phyloP scores from a whole-genome alignment of 2,113 vertebrate genomes.

The Megalops atlanticus region DNA sequence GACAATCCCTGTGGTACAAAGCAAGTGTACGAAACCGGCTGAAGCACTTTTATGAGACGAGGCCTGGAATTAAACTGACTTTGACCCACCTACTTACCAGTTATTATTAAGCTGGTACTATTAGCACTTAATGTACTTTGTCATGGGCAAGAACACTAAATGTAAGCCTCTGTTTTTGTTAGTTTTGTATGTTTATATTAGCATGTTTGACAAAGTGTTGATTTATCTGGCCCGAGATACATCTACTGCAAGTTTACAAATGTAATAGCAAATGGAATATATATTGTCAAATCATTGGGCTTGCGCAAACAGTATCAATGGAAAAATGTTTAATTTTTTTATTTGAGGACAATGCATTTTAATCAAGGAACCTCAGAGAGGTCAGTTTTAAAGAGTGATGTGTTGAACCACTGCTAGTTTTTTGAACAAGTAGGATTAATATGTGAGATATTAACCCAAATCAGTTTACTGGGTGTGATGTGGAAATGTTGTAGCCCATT shows the following conservation, averaged over 20 bases:
- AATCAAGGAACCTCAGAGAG: too few relatives aligned
- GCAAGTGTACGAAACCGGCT: not conserved
- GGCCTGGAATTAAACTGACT: not conserved
- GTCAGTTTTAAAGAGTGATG: too few relatives aligned
- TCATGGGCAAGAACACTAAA: not conserved
- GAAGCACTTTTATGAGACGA: slow-evolving; percentile 7
- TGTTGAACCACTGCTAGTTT: too few relatives aligned
- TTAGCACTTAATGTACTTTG: not conserved
- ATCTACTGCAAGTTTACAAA: not conserved
- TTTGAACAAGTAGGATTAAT: too few relatives aligned
- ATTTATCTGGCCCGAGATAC: too few relatives aligned
- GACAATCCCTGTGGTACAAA: slow-evolving; percentile 5
- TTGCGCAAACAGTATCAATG: too few relatives aligned
- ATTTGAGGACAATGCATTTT: too few relatives aligned
- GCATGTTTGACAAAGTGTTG: too few relatives aligned
- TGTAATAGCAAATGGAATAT: not conserved
- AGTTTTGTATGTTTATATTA: too few relatives aligned
- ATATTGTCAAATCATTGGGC: not conserved
- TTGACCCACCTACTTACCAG: not conserved
- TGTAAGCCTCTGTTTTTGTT: too few relatives aligned
- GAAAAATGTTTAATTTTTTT: too few relatives aligned
- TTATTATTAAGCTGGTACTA: not conserved
- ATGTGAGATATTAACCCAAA: too few relatives aligned
- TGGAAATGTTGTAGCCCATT: not conserved
- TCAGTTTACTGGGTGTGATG: not conserved